phyloP scores from a whole-genome alignment of 1,140 invertebrate species.

The Pectinophora gossypiella region DNA sequence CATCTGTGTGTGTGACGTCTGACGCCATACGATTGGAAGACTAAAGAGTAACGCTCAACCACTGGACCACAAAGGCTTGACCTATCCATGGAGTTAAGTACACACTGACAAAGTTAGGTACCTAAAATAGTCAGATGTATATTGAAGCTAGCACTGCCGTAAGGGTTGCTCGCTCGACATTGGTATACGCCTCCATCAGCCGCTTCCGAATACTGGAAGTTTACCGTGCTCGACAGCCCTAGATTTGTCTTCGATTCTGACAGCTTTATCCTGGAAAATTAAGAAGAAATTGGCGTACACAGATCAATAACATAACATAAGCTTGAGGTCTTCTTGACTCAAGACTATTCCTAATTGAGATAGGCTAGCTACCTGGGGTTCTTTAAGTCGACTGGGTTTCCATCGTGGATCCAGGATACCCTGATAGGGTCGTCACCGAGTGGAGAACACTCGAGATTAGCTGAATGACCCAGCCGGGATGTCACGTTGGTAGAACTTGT shows the following conservation, averaged over 20 bases:
- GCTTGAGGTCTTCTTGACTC: no score
- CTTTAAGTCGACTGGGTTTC: constrained; percentile 78
- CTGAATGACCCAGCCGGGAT: constrained; percentile 81
- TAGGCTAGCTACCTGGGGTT: constrained; percentile 69
- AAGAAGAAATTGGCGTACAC: no score
- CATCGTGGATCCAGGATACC: constrained; percentile 85
- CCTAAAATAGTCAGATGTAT: constrained; percentile 90
- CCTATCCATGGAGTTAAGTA: no score
- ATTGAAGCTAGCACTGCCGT: constrained; percentile 86
- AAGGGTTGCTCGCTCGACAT: constrained; percentile 89
- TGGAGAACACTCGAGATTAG: constrained; percentile 86
- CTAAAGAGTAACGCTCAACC: no score
- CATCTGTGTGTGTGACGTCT: no score
- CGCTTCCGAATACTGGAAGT: constrained; percentile 77
- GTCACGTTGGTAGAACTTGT: constrained; percentile 81
- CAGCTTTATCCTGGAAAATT: constrained; percentile 74
- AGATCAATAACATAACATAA: no score
- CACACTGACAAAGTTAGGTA: no score
- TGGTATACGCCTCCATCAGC: constrained; percentile 89
- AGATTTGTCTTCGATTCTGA: constrained; percentile 77
- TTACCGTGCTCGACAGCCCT: constrained; percentile 77
- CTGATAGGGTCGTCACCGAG: constrained; percentile 91
- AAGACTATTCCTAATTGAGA: not conserved
- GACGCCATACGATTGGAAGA: no score
- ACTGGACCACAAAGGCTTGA: no score